Percentiles rank a stretch among this genome's conserved stretches.
phyloP scores from a whole-genome alignment of 92 coral and sea anemone genomes.

The Umimayanthus kanabou region DNA sequence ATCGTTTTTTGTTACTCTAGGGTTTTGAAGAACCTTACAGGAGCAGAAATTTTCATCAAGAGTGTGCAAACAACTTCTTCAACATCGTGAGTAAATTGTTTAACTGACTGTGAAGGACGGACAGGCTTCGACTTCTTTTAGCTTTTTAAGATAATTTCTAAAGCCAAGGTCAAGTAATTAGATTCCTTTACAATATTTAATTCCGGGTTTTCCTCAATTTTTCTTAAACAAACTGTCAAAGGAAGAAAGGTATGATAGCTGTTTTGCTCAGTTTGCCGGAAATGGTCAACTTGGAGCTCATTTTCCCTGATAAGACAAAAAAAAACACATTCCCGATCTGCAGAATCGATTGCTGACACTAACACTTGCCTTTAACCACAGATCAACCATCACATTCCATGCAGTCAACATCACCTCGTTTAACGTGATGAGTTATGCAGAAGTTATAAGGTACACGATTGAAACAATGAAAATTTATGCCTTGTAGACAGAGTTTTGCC shows the following conservation, averaged over 20 bases:
- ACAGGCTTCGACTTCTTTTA: not conserved
- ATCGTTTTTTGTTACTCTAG: constrained; percentile 33
- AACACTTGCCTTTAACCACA: constrained; percentile 1
- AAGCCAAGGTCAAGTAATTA: no score
- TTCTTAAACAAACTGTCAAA: no score
- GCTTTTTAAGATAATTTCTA: no score
- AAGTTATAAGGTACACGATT: constrained; percentile 34
- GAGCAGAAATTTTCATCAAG: constrained; percentile 57
- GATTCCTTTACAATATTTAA: not conserved
- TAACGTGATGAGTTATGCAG: constrained; percentile 23
- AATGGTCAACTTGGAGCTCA: no score
- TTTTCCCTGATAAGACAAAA: not conserved
- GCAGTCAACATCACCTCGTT: constrained; percentile 48
- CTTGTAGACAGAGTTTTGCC: not conserved
- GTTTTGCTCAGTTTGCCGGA: no score
- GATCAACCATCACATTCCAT: constrained; percentile 54
- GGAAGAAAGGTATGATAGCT: not conserved
- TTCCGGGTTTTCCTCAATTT: no score
- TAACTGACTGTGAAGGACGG: not conserved
- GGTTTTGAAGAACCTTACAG: constrained; percentile 67
- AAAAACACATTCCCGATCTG: not conserved
- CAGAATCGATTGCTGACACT: not conserved
- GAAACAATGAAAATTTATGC: not conserved
- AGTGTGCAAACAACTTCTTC: constrained; percentile 44
- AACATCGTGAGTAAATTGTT: constrained; percentile 53